Percentiles rank a stretch among this genome's conserved stretches.
These are phyloP conservation scores for Himalopsyche japonica DNA, from an alignment of 2,888 invertebrate genomes.

Conservation along the genomic window DNA sequence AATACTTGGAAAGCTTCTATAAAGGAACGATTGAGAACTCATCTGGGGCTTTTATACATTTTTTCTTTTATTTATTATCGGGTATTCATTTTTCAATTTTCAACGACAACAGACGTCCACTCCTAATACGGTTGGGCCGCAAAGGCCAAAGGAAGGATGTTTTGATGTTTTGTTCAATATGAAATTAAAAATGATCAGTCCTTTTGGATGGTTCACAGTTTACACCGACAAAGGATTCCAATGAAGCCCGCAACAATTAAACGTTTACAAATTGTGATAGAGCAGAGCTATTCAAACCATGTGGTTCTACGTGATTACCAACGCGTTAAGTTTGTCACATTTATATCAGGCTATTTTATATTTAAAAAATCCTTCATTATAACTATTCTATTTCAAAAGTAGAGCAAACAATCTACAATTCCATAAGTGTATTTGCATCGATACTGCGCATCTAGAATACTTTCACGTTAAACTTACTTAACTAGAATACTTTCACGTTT, in stretches of 20 bases:
- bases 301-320: neutral
- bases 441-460: too few relatives aligned
- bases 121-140: conserved; percentile 2
- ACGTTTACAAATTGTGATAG: conserved; percentile 32
- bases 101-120: conserved; percentile 13
- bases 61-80: neutral
- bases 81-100: conserved; percentile 12
- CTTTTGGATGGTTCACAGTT: conserved; percentile 10
- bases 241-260: conserved; percentile 34
- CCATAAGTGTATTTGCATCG: too few relatives aligned
- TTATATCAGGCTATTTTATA: too few relatives aligned
- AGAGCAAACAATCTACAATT: too few relatives aligned
- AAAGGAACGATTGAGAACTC: neutral
- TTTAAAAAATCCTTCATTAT: too few relatives aligned
- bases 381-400: too few relatives aligned
- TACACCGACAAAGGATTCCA: conserved; percentile 33
- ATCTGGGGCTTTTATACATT: neutral
- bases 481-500: too few relatives aligned
- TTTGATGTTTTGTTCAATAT: conserved; percentile 35
- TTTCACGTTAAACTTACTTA: too few relatives aligned
- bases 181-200: conserved; percentile 32
- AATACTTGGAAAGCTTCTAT: neutral
- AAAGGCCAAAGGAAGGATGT: conserved; percentile 7
- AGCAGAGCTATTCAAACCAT: neutral
- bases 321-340: too few relatives aligned